phyloP scores from a whole-genome alignment of 92 coral and sea anemone species.

The Zoanthus gigantus region DNA sequence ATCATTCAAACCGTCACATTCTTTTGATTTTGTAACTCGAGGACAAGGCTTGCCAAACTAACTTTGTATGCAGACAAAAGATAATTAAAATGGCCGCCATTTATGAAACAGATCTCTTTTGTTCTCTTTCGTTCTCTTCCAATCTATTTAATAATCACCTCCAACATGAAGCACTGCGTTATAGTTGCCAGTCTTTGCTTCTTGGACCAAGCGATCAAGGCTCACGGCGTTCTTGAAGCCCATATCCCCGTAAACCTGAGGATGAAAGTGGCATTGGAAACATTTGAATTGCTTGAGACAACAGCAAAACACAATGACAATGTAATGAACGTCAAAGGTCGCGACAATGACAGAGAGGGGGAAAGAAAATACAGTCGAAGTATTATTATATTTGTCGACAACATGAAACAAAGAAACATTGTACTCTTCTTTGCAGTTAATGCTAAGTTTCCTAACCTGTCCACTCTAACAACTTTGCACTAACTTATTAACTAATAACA shows the following conservation, averaged over 20 bases:
- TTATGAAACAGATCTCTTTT: not conserved
- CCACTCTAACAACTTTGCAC: no score
- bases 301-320: not conserved
- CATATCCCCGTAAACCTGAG: conserved; percentile 88
- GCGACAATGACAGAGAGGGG: not conserved
- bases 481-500: no score
- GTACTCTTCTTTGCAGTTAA: no score
- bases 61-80: no score
- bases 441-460: no score
- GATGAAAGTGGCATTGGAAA: not conserved
- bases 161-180: conserved; percentile 86
- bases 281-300: not conserved
- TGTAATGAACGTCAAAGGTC: not conserved
- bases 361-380: no score
- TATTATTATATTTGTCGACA: no score
- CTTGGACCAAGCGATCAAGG: conserved; percentile 60
- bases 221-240: conserved; percentile 87
- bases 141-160: conserved; percentile 48
- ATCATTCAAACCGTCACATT: no score
- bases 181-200: conserved; percentile 67
- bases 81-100: no score
- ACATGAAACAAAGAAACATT: no score
- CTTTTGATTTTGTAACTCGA: no score
- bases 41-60: no score
- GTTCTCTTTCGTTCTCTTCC: not conserved